Evolutionary conservation across 2,797 vertebrate genomes (phyloP), one percentile per base, ranked within the genome.

Genomic region (Taeniopygia guttata): DNA sequence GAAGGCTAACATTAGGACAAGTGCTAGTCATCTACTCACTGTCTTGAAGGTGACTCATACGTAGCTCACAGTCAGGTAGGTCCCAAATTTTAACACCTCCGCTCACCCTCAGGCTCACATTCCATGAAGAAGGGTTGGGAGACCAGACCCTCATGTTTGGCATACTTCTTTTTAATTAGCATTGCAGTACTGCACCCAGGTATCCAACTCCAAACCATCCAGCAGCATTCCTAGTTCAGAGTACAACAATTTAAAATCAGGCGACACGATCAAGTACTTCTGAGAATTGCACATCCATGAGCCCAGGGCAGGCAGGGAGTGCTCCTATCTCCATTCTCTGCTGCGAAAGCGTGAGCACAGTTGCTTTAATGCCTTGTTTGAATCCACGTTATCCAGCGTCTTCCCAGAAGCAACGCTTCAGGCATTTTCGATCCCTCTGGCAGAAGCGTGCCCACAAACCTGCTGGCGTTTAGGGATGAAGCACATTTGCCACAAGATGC

Each of bases 21-120:
- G 83, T 27, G 79, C 94, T 88, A 94, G 93, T 93, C 93, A 93
- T 87, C 79, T 86, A 84, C 91, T 91, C 16, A 9, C 59, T 69
- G 58, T 78, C 89, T 95, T 81, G 70, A 77, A 80, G 46, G 83
- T 95, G 93, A 93, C 93, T 94, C 91, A 93, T 52, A n/a, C 2
- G 30, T 29, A 79, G 90, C 68, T 90, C 83, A 84, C 17, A 60
- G 2, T 59, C 87, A 91, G 81, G 94, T 90, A 73, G 92, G 89
- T 91, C 87, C 73, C 63, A 79, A 76, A 67, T 58, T 45, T 66
- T 68, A 55, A 52, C 43, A n/a, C 59, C 87, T 84, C 52, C 1
- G 0, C 55, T 84, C 2, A 0, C 43, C 60, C 55, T 84, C 3
- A 16, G 48, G 40, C 25, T 90, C 20, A 3, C 49, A 21, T 26